A percentile compares a stretch with the other conserved stretches of the same genome.
These are phyloP conservation scores for Mythimna vitellina DNA, from an alignment of 2,888 invertebrate species.

Conservation along the genomic window DNA sequence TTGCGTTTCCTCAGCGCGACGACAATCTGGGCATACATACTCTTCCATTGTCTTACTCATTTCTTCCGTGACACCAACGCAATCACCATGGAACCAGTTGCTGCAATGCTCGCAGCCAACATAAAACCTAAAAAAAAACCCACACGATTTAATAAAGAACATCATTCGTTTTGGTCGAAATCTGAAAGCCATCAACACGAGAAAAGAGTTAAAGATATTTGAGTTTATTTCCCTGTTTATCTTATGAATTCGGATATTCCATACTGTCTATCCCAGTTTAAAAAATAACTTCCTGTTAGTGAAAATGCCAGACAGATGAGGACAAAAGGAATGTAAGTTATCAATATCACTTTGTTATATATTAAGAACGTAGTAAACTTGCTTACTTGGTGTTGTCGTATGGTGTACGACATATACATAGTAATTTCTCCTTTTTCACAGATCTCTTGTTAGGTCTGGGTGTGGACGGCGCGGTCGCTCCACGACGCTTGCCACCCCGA, in stretches of 20 bases:
- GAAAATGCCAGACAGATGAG: background rate
- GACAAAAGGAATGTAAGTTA: background rate
- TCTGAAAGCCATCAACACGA: background rate
- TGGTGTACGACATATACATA: slow-evolving; percentile 97
- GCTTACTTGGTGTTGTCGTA: slow-evolving; percentile 98
- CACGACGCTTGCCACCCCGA: slow-evolving; percentile 86
- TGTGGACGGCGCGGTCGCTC: slow-evolving; percentile 73
- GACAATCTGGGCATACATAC: slow-evolving; percentile 96
- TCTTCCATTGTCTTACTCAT: slow-evolving; percentile 97
- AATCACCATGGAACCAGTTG: slow-evolving; percentile 99
- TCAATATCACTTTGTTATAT: background rate
- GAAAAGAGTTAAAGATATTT: background rate
- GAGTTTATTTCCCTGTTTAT: background rate
- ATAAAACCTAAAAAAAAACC: slow-evolving; percentile 93
- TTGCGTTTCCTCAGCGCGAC: slow-evolving; percentile 96
- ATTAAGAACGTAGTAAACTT: slow-evolving; percentile 11
- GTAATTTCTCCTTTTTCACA: slow-evolving; percentile 94
- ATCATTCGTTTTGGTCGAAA: background rate
- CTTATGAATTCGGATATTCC: background rate
- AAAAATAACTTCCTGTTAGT: background rate
- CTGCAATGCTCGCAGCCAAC: slow-evolving; percentile 99
- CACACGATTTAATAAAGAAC: background rate
- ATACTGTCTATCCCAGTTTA: background rate
- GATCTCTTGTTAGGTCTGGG: slow-evolving; percentile 75
- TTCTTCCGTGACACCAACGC: slow-evolving; percentile 98